Base-by-base conservation (phyloP, 2,888 invertebrate genomes). In the Drosophila melanosoma region DNA sequence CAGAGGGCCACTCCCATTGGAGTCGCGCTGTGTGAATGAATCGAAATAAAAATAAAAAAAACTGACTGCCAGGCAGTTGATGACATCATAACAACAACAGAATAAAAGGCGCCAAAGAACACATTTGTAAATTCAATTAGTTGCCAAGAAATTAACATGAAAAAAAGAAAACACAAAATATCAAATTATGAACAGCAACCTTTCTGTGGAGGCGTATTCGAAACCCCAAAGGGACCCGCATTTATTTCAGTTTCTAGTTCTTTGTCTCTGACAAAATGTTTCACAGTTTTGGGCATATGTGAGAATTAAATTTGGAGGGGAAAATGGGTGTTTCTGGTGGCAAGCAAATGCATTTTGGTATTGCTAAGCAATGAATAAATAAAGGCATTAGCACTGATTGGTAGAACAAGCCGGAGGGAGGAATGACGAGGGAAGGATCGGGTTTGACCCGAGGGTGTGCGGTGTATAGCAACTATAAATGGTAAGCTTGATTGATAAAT, bases 1-100 rank as follows among this genome's bases (percentile, higher is more conserved):
- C 35, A 20, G 45, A 8, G 5, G 0, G 61, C 65, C 81, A 67
- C 81, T 79, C 81, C 81, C 82, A 20, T 20, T 12, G 63, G 53
- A 69, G 59, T 62, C 10, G 63, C 8, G 54, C 69, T 69, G 60
- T 79, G 80, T 73, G 80, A 80, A 80, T 69, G 54, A 65, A 54
- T 60, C 61, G 56, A 59, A 59, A 60, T 69, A 57, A 40, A 45
- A 29, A 29, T 2, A 26, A 29, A 29, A 29, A 29, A 45, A 23
- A 23, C 12, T 15, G 45, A 12, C 20, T 45, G 15, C 45, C 7
- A 20, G 45, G 1, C 20, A 7, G 40, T 0, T 84, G 83, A 56
- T 87, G 83, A 87, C 82, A 78, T 83, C 83, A 79, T 76, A 51
- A 17, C 35, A 42, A 3, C 3, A 53, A 23, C 33, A 35, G 15